Base-by-base conservation (phyloP, 1,140 invertebrate genomes). In the Zaprionus ornatus region DNA sequence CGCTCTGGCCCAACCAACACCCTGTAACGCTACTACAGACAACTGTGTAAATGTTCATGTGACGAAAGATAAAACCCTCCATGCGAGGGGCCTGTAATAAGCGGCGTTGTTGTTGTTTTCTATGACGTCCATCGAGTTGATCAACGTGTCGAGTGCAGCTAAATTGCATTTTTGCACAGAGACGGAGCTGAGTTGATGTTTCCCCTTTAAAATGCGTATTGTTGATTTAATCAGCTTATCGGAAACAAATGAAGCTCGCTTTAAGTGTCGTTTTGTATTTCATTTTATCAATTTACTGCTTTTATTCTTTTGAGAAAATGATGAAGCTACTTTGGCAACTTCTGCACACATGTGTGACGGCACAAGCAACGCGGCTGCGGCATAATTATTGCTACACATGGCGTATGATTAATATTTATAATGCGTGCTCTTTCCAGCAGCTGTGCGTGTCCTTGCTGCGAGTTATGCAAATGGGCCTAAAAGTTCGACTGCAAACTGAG, bases 381-480 rank as follows among this genome's bases (percentile, higher is more conserved):
- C 40, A 54, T 75, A 70, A 75, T 83, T 73, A 74, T 72, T 60
- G 74, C 48, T 45, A 90, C 84, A 88, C 84, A 88, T 88, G 84
- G 81, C 77, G 81, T 78, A 90, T 90, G 85, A 88, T 85, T 85
- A 73, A 90, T 88, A 90, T 90, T 79, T 90, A 77, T 83, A 70
- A 56, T 81, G 42, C 84, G 85, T 90, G 84, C 74, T 67, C 79
- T 81, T 69, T 61, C 77, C 68, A 78, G 90, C 88, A 69, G 83
- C 79, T 56, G 52, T 71, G 50, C 68, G 55, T 80, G 69, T 72
- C 76, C 80, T 72, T 79, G 82, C 59, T 77, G 82, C 80, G 70
- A 69, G 69, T 72, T 88, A 88, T 87, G 84, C 77, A 88, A 87
- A 87, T 87, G 60, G 65, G 57, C 52, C 60, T 63, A 76, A 71